A percentile compares a stretch with the other conserved stretches of the same genome.
Conservation (phyloP, 2,113 vertebrate species). For the Corythoichthys haematopterus region DNA sequence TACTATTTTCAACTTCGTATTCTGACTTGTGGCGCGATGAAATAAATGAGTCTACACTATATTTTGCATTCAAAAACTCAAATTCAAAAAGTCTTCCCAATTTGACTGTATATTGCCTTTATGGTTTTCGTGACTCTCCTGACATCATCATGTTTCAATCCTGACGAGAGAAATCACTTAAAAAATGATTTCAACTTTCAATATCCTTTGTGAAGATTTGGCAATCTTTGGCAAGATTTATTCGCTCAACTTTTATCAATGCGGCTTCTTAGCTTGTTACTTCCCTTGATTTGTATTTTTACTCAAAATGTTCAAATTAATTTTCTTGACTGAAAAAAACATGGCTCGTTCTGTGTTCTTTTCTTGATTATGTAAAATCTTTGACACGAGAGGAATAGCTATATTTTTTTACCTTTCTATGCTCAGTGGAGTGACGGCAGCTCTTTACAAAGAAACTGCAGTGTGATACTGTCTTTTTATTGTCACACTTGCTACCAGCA, state of each 20-base stretch:
- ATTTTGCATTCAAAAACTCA: too few species aligned
- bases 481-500: constrained; percentile 20
- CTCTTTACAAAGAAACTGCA: constrained; percentile 41
- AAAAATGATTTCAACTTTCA: too few species aligned
- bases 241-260: constrained; percentile 28
- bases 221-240: too few species aligned
- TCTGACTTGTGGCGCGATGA: too few species aligned
- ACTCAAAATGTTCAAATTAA: constrained; percentile 17
- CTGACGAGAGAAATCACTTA: too few species aligned
- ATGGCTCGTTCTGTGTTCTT: constrained; percentile 37
- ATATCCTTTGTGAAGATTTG: too few species aligned
- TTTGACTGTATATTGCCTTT: too few species aligned
- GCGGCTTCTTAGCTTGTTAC: constrained; percentile 21
- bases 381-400: constrained; percentile 30
- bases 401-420: constrained; percentile 42
- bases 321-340: constrained; percentile 28
- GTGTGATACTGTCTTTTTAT: constrained; percentile 38
- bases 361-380: constrained; percentile 42
- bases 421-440: constrained; percentile 44
- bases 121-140: too few species aligned
- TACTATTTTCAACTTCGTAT: too few species aligned
- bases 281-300: constrained; percentile 30
- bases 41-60: too few species aligned
- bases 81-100: too few species aligned
- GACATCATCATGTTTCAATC: too few species aligned